Evolutionary conservation across 2,888 invertebrate species (phyloP).

Genomic region (Sarcophaga subvicina): DNA sequence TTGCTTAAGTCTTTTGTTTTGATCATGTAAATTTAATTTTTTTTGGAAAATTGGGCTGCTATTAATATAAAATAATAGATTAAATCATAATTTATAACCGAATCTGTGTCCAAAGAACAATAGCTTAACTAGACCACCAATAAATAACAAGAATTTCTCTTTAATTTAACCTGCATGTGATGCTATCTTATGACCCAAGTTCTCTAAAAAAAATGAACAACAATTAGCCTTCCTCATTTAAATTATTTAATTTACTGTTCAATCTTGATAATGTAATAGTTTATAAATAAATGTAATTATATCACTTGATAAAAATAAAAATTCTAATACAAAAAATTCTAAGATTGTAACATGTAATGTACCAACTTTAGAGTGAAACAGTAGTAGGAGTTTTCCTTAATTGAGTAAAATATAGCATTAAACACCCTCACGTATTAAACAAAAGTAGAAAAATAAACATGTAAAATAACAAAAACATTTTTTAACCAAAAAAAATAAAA

Average conservation of each 20-base stretch:
- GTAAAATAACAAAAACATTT: conserved; percentile 22
- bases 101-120: too few relatives aligned
- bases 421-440: conserved; percentile 53
- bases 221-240: background rate
- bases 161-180: too few relatives aligned
- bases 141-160: too few relatives aligned
- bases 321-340: background rate
- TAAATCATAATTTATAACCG: background rate
- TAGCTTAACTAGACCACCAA: too few relatives aligned
- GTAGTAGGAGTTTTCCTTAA: conserved; percentile 43
- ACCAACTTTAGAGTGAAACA: conserved; percentile 16
- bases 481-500: conserved; percentile 15
- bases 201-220: background rate
- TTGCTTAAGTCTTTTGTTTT: conserved; percentile 58
- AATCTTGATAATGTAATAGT: conserved; percentile 46
- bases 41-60: background rate
- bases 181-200: background rate
- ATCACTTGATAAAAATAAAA: conserved; percentile 9
- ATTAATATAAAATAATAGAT: background rate
- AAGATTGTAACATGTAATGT: background rate
- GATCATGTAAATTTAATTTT: conserved; percentile 7
- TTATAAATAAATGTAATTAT: conserved; percentile 58
- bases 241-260: background rate
- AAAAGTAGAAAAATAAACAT: background rate
- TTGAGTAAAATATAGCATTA: background rate